These are phyloP conservation scores for Tetrax tetrax DNA, from an alignment of 2,113 vertebrate species.

Conservation along the genomic window DNA sequence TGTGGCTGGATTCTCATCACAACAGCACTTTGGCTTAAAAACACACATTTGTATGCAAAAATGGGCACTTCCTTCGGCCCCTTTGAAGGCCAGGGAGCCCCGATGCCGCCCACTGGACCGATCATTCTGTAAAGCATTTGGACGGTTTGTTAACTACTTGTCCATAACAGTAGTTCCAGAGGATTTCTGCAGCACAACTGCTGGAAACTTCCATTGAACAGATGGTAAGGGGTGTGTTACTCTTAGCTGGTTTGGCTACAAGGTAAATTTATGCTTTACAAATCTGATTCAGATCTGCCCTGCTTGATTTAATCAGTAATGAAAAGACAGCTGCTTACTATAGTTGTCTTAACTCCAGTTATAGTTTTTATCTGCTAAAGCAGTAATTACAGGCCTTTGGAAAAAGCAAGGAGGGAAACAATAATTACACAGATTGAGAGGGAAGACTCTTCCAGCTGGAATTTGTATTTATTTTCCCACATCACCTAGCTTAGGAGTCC, in stretches of 20 bases:
- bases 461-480: conserved; percentile 48
- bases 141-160: background rate
- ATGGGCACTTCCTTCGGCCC: background rate
- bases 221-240: conserved; percentile 54
- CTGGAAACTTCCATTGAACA: conserved; percentile 32
- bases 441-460: conserved; percentile 39
- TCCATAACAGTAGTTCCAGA: background rate
- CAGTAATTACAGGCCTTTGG: conserved; percentile 66
- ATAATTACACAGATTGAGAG: conserved; percentile 50
- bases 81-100: background rate
- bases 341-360: conserved; percentile 58
- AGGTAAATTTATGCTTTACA: conserved; percentile 69
- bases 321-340: conserved; percentile 67
- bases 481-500: conserved; percentile 13
- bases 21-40: background rate
- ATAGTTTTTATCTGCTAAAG: conserved; percentile 66
- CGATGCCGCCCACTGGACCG: background rate
- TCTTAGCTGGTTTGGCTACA: conserved; percentile 56
- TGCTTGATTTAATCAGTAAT: conserved; percentile 68
- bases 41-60: background rate
- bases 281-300: conserved; percentile 68
- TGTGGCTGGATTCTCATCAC: background rate
- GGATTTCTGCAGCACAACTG: conserved; percentile 12
- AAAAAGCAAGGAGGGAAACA: conserved; percentile 57
- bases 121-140: background rate